phyloP scores from a whole-genome alignment of 92 coral and sea anemone species.

The Palythoa heliodiscus region DNA sequence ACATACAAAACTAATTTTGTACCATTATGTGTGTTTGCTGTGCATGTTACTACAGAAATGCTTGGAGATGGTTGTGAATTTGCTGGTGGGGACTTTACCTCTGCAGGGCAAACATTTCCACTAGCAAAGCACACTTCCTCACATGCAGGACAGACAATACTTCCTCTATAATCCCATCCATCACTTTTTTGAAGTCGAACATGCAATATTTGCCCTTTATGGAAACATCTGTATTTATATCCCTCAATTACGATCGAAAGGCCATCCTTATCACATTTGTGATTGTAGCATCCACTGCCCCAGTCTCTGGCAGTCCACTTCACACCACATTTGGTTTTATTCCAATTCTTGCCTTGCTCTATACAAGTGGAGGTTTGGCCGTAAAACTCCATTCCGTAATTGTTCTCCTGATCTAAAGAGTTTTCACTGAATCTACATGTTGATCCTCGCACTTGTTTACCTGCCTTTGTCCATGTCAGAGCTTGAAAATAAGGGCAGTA shows the following conservation, averaged over 20 bases:
- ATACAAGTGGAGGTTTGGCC: conserved; percentile 68
- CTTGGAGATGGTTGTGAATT: conserved; percentile 61
- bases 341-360: conserved; percentile 77
- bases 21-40: background rate
- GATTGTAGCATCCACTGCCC: conserved; percentile 95
- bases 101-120: conserved; percentile 66
- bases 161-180: conserved; percentile 69
- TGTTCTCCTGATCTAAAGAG: conserved; percentile 48
- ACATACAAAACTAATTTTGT: background rate
- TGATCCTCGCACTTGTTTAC: conserved; percentile 70
- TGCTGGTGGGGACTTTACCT: conserved; percentile 53
- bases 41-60: conserved; percentile 48
- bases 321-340: conserved; percentile 62
- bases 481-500: conserved; percentile 88
- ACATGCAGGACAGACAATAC: conserved; percentile 82
- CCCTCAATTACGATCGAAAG: conserved; percentile 70
- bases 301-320: conserved; percentile 77
- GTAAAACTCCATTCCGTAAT: conserved; percentile 82
- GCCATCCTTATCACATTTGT: conserved; percentile 67
- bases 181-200: conserved; percentile 58
- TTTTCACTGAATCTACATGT: conserved; percentile 66
- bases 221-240: conserved; percentile 71
- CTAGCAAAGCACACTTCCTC: conserved; percentile 65
- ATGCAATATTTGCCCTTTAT: conserved; percentile 67
- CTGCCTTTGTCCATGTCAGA: conserved; percentile 79